Conservation (phyloP, 2,797 vertebrate species). For the Acipenser oxyrinchus region DNA sequence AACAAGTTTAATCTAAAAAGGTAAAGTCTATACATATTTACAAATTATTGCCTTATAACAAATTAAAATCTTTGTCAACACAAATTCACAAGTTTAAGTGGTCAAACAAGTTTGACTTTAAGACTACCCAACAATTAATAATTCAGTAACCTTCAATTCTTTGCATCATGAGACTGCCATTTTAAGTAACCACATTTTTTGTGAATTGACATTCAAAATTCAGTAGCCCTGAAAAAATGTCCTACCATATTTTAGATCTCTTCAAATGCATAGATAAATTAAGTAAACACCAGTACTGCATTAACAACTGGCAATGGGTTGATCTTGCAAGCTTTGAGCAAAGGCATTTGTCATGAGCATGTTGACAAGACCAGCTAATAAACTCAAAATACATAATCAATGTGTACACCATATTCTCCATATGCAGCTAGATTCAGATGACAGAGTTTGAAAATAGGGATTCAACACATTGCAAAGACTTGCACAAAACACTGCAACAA, state of each 20-base stretch:
- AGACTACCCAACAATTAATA: conserved; percentile 63
- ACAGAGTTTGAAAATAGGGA: conserved; percentile 26
- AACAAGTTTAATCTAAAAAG: conserved; percentile 55
- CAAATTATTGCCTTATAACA: conserved; percentile 96
- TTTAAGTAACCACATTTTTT: conserved; percentile 16
- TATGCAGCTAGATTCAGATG: conserved; percentile 11
- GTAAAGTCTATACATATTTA: conserved; percentile 75
- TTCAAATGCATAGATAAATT: conserved; percentile 91
- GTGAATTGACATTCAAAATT: conserved; percentile 33
- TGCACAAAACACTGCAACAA: conserved; percentile 52
- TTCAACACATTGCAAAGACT: conserved; percentile 40
- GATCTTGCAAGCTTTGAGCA: conserved; percentile 52
- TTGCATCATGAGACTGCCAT: conserved; percentile 26
- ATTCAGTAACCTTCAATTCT: conserved; percentile 13
- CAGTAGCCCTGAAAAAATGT: conserved; percentile 43
- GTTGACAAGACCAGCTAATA: conserved; percentile 47
- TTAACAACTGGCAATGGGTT: conserved; percentile 65
- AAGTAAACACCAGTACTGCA: conserved; percentile 76
- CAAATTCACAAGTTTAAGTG: conserved; percentile 63
- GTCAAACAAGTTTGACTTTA: conserved; percentile 59
- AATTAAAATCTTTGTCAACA: conserved; percentile 74
- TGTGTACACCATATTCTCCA: neutral
- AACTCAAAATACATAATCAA: conserved; percentile 36
- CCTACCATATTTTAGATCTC: conserved; percentile 61
- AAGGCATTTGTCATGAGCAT: conserved; percentile 49